Evolutionary conservation across 2,888 invertebrate species (phyloP).

Genomic region (Cryptus armator): DNA sequence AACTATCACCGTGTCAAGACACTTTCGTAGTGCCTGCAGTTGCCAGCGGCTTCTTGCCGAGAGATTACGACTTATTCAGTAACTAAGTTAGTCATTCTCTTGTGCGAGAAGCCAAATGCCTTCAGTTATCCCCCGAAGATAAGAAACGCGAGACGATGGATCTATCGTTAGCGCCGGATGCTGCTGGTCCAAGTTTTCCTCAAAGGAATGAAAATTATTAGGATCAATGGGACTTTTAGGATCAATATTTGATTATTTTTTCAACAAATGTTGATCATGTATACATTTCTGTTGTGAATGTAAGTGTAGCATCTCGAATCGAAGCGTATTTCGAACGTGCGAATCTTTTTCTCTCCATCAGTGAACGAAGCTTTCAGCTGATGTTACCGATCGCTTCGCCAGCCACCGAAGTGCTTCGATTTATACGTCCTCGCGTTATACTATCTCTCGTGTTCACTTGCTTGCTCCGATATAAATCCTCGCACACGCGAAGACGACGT

Average conservation of each 20-base stretch:
- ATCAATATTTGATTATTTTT: background rate
- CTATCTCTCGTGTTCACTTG: slow-evolving; percentile 56
- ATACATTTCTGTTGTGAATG: background rate
- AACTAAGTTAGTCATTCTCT: slow-evolving; percentile 60
- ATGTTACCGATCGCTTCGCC: slow-evolving; percentile 50
- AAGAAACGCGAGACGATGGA: slow-evolving; percentile 46
- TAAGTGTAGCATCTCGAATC: background rate
- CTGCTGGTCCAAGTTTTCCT: background rate
- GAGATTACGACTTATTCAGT: slow-evolving; percentile 67
- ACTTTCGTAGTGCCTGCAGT: slow-evolving; percentile 26
- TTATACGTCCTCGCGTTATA: slow-evolving; percentile 61
- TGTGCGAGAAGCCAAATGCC: slow-evolving; percentile 45
- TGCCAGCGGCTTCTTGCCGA: background rate
- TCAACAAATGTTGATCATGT: background rate
- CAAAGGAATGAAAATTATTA: no score
- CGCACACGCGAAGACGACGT: slow-evolving; percentile 54
- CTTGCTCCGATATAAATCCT: slow-evolving; percentile 64
- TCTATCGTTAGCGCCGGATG: background rate
- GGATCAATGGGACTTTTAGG: no score
- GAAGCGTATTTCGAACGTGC: slow-evolving; percentile 11
- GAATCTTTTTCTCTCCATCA: slow-evolving; percentile 10
- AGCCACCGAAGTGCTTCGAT: slow-evolving; percentile 52
- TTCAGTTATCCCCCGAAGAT: slow-evolving; percentile 56
- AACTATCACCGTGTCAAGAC: slow-evolving; percentile 30
- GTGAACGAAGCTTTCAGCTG: slow-evolving; percentile 39